These are phyloP conservation scores for Mus spicilegus DNA, from an alignment of 2,113 vertebrate genomes.

Conservation along the genomic window DNA sequence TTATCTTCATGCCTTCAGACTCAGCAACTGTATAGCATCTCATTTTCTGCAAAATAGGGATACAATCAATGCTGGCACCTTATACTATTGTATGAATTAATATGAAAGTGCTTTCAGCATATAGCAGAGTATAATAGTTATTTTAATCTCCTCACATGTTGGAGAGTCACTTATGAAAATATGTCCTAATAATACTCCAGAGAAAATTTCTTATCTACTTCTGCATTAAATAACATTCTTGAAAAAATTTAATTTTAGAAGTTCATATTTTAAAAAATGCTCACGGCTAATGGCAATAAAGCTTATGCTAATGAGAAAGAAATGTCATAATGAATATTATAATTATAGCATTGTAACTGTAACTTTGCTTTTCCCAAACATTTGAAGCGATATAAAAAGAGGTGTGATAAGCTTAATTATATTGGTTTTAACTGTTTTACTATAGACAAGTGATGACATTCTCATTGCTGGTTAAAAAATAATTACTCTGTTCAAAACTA, in stretches of 20 bases:
- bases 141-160: slow-evolving; percentile 30
- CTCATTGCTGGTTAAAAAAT: slow-evolving; percentile 37
- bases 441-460: not conserved
- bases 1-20: slow-evolving; percentile 33
- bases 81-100: slow-evolving; percentile 37
- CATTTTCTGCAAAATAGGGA: slow-evolving; percentile 39
- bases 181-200: slow-evolving; percentile 28
- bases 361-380: slow-evolving; percentile 54
- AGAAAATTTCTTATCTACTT: not conserved
- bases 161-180: slow-evolving; percentile 50
- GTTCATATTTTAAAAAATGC: slow-evolving; percentile 49
- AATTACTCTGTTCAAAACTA: slow-evolving; percentile 56
- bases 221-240: not conserved
- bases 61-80: not conserved
- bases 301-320: slow-evolving; percentile 19
- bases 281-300: slow-evolving; percentile 54
- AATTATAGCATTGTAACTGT: slow-evolving; percentile 36
- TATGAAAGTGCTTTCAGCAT: not conserved
- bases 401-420: slow-evolving; percentile 44
- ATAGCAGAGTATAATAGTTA: not conserved
- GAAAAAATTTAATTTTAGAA: slow-evolving; percentile 57
- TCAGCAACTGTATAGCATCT: slow-evolving; percentile 4
- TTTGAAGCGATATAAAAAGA: slow-evolving; percentile 36
- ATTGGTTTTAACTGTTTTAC: slow-evolving; percentile 17
- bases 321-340: slow-evolving; percentile 18